phyloP scores from a whole-genome alignment of 2,113 vertebrate species.

The Arizona elegans region DNA sequence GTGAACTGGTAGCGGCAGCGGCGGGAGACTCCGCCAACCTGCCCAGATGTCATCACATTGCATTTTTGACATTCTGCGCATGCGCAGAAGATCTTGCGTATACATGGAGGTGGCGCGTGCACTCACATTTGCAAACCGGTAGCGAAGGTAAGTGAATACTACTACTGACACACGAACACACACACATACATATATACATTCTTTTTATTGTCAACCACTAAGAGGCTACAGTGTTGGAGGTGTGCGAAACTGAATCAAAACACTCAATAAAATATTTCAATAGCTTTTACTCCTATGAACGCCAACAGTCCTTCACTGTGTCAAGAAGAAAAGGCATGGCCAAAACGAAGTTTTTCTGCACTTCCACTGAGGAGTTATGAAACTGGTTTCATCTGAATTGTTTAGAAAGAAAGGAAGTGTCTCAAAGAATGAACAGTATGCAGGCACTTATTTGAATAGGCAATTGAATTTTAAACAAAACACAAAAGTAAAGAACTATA shows the following conservation, averaged over 20 bases:
- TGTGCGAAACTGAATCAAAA: not conserved
- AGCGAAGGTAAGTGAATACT: too few relatives aligned
- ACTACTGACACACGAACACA: too few relatives aligned
- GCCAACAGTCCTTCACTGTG: slow-evolving; percentile 21
- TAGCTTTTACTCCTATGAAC: slow-evolving; percentile 44
- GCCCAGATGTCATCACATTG: too few relatives aligned
- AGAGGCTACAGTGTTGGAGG: not conserved
- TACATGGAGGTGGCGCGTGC: too few relatives aligned
- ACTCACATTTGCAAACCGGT: too few relatives aligned
- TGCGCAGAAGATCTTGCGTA: too few relatives aligned
- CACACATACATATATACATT: too few relatives aligned
- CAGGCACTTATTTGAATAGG: not conserved
- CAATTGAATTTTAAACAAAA: not conserved
- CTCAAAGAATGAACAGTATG: slow-evolving; percentile 24
- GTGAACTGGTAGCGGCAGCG: too few relatives aligned
- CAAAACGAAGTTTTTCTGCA: slow-evolving; percentile 34
- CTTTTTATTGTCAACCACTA: not conserved
- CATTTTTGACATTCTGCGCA: too few relatives aligned
- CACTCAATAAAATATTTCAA: slow-evolving; percentile 2
- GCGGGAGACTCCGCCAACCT: too few relatives aligned
- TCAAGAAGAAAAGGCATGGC: slow-evolving; percentile 36
- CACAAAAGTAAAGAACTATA: not conserved
- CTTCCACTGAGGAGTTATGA: slow-evolving; percentile 33
- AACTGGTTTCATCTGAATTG: slow-evolving; percentile 28
- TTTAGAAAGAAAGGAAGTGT: slow-evolving; percentile 11